phyloP scores from a whole-genome alignment of 1,140 invertebrate genomes.

The Schmidtea mediterranea region DNA sequence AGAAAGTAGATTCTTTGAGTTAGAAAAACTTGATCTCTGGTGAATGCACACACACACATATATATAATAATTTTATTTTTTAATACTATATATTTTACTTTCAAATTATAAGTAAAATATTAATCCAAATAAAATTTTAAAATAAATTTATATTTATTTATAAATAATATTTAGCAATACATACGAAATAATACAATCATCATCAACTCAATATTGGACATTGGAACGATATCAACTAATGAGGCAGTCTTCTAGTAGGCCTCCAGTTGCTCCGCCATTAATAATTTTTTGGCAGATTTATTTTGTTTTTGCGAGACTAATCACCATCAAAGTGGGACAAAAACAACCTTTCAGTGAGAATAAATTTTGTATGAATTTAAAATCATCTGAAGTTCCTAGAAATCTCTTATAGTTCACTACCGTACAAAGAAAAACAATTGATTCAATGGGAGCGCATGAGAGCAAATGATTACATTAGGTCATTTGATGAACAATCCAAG shows the following conservation, averaged over 20 bases:
- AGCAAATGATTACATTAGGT: neutral
- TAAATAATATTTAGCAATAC: neutral
- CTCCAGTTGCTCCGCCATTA: conserved; percentile 25
- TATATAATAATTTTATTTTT: no score
- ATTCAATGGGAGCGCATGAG: neutral
- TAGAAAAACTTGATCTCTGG: neutral
- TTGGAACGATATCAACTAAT: conserved; percentile 24
- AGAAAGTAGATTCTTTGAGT: conserved; percentile 9
- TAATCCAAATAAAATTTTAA: no score
- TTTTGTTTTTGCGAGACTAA: conserved; percentile 5
- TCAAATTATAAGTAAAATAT: no score
- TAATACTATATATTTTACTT: no score
- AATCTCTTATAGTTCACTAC: no score
- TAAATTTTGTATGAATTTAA: no score
- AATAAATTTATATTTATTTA: no score
- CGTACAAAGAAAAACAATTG: neutral
- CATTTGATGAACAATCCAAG: no score
- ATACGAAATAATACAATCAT: neutral
- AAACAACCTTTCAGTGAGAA: neutral
- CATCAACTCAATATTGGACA: conserved; percentile 8
- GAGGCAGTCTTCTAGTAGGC: conserved; percentile 23
- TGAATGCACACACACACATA: no score
- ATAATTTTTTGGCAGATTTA: conserved; percentile 20
- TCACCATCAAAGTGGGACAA: neutral
- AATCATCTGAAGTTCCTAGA: no score